phyloP scores from a whole-genome alignment of 2,797 vertebrate species.

The Todus mexicanus region DNA sequence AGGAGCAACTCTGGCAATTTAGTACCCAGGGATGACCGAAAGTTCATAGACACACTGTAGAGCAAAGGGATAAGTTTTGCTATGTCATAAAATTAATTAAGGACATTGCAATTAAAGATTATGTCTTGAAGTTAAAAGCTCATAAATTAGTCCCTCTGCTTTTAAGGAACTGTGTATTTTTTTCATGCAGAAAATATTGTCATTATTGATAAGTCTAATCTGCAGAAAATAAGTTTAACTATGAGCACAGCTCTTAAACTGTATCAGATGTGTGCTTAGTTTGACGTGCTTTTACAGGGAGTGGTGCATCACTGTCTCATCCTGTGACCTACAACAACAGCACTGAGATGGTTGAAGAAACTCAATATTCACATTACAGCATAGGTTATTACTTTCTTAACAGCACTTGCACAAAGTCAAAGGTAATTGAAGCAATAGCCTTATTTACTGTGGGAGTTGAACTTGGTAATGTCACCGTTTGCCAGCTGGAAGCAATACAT shows the following conservation, averaged over 20 bases:
- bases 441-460: conserved; percentile 12
- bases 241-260: not conserved
- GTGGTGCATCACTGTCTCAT: not conserved
- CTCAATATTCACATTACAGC: not conserved
- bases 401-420: not conserved
- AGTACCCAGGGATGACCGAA: not conserved
- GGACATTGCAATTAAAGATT: not conserved
- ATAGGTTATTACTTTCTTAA: not conserved
- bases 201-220: not conserved
- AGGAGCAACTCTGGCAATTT: not conserved
- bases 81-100: not conserved
- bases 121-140: not conserved
- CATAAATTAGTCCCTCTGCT: not conserved
- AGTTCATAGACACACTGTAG: not conserved
- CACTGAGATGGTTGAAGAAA: not conserved
- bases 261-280: not conserved
- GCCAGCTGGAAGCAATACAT: conserved; percentile 23
- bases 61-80: not conserved
- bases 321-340: not conserved
- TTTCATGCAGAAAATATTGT: not conserved
- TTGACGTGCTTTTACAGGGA: not conserved
- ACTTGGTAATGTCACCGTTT: not conserved
- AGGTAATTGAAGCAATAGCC: not conserved
- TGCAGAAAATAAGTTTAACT: not conserved
- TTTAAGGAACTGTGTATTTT: not conserved